Percentiles rank a stretch among this genome's conserved stretches.
These are phyloP conservation scores for Lerista edwardsae DNA, from an alignment of 2,797 vertebrate species.

Conservation along the genomic window DNA sequence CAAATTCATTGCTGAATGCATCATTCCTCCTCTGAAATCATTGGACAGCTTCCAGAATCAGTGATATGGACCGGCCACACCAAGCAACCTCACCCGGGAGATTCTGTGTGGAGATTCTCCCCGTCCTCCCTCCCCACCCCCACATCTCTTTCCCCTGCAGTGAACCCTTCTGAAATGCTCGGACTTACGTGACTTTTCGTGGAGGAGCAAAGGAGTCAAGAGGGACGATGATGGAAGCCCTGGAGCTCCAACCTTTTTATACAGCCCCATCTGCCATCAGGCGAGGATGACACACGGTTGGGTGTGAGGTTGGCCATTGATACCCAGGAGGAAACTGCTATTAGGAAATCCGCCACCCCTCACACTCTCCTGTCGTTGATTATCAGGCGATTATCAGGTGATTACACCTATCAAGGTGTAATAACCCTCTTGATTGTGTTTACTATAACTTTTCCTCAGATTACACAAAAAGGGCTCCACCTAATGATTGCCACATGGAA, in stretches of 20 bases:
- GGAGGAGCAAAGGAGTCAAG: background rate
- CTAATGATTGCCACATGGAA: background rate
- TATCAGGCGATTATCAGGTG: background rate
- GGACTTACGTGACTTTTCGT: background rate
- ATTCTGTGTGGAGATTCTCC: too few relatives aligned
- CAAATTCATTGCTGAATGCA: too few relatives aligned
- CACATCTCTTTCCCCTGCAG: too few relatives aligned
- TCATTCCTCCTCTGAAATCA: too few relatives aligned
- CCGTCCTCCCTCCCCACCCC: too few relatives aligned
- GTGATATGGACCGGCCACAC: too few relatives aligned
- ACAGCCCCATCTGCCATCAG: background rate
- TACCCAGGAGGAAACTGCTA: background rate
- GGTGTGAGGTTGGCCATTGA: background rate
- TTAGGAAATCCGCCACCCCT: background rate
- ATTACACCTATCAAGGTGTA: too few relatives aligned
- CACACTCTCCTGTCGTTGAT: background rate
- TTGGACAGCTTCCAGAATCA: too few relatives aligned
- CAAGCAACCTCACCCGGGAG: too few relatives aligned
- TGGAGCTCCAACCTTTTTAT: conserved; percentile 6
- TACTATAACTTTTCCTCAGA: background rate
- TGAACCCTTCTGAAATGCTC: too few relatives aligned
- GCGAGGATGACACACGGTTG: background rate
- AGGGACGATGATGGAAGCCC: background rate
- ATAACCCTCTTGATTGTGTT: background rate
- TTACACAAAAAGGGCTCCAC: conserved; percentile 3